Evolutionary conservation across 2,113 vertebrate species (phyloP).

Genomic region (Hippocampus mohnikei): DNA sequence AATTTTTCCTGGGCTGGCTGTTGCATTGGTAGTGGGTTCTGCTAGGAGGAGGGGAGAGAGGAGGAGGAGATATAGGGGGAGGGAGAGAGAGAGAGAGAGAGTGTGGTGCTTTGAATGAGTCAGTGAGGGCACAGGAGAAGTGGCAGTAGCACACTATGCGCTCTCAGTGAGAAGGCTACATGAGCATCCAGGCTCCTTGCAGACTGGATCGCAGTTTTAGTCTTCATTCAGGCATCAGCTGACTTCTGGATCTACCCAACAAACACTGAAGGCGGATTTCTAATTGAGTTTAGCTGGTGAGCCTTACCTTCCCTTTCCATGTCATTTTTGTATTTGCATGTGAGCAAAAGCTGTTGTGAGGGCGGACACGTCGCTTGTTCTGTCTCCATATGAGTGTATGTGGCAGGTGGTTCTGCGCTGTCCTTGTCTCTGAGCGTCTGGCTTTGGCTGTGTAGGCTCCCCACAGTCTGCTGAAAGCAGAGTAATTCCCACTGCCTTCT

Average conservation of each 20-base stretch:
- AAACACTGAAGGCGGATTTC: conserved; percentile 63
- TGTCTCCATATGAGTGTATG: conserved; percentile 7
- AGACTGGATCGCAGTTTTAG: conserved; percentile 26
- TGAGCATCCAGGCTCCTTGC: conserved; percentile 33
- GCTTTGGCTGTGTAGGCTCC: conserved; percentile 44
- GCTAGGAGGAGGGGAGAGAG: conserved; percentile 18
- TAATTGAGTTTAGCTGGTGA: conserved; percentile 61
- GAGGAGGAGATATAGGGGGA: conserved; percentile 26
- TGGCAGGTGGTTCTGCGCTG: conserved; percentile 26
- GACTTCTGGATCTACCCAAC: conserved; percentile 22
- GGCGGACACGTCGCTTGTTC: conserved; percentile 14
- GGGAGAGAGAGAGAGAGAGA: conserved; percentile 18
- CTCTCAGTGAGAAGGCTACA: conserved; percentile 25
- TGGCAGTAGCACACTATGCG: conserved; percentile 37
- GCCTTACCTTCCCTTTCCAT: conserved; percentile 22
- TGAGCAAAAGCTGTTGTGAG: background rate
- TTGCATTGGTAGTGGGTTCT: conserved; percentile 35
- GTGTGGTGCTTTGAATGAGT: conserved; percentile 49
- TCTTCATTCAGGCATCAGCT: conserved; percentile 1
- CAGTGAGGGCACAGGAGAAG: conserved; percentile 49
- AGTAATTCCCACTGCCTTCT: conserved; percentile 50
- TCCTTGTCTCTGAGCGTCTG: conserved; percentile 27
- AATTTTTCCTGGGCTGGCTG: conserved; percentile 35
- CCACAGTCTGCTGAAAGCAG: conserved; percentile 61
- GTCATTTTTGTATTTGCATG: background rate